These are phyloP conservation scores for Caenorhabditis zanzibari DNA, from an alignment of 2,888 invertebrate species.

Conservation along the genomic window DNA sequence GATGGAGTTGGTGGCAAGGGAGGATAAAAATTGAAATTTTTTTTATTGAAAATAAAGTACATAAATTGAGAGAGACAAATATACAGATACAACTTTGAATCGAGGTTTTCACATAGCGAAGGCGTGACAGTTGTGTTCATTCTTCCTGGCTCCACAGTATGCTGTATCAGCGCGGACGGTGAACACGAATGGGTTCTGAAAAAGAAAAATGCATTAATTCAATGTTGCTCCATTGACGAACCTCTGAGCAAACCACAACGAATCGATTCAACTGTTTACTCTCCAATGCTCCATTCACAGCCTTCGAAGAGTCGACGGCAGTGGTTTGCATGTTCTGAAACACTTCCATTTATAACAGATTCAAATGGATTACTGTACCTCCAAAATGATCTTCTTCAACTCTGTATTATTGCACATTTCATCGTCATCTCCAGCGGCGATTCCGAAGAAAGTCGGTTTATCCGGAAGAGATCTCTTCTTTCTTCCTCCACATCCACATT, in stretches of 20 bases:
- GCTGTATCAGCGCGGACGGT: constrained; percentile 47
- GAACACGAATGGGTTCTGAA: constrained; percentile 45
- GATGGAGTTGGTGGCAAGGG: constrained; percentile 17
- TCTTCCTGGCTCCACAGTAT: constrained; percentile 51
- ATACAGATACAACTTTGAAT: too few relatives aligned
- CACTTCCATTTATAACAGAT: not conserved
- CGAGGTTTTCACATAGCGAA: constrained; percentile 53
- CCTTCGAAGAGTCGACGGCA: constrained; percentile 43
- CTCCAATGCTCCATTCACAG: constrained; percentile 46
- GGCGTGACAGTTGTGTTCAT: constrained; percentile 53
- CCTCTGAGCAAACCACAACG: constrained; percentile 56
- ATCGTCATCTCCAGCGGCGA: constrained; percentile 39
- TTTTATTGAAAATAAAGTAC: too few relatives aligned
- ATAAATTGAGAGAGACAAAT: too few relatives aligned
- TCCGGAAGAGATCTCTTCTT: constrained; percentile 58
- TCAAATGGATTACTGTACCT: constrained; percentile 4
- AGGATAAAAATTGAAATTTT: not conserved
- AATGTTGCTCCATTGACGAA: too few relatives aligned
- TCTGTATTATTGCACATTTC: constrained; percentile 56
- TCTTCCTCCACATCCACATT: constrained; percentile 65
- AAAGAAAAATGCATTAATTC: too few relatives aligned
- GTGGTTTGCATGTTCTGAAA: constrained; percentile 51
- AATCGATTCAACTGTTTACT: constrained; percentile 35
- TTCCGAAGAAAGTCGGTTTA: constrained; percentile 45
- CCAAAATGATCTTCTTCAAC: constrained; percentile 49